Percentiles rank a stretch among this genome's conserved stretches.
phyloP scores from a whole-genome alignment of 2,888 invertebrate genomes.

The Dichetophora obliterata region DNA sequence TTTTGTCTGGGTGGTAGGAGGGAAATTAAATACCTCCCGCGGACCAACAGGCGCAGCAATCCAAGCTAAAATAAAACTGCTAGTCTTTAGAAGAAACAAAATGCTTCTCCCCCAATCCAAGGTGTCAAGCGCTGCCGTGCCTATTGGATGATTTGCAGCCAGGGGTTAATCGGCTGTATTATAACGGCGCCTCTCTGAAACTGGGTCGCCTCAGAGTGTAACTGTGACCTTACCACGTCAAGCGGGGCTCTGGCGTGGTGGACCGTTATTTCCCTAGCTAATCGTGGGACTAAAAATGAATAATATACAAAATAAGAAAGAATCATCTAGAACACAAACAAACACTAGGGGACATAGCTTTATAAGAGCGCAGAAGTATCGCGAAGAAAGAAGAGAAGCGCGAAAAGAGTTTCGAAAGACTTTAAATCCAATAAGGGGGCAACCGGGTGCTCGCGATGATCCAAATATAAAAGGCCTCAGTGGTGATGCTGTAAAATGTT shows the following conservation, averaged over 20 bases:
- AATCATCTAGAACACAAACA: not conserved
- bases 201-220: conserved; percentile 2
- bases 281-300: conserved; percentile 9
- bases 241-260: conserved; percentile 12
- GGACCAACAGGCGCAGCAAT: conserved; percentile 19
- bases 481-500: no score
- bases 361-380: not conserved
- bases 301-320: no score
- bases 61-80: no score
- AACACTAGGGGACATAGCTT: not conserved
- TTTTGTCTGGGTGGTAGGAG: conserved; percentile 27
- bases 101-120: not conserved
- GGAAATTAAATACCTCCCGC: conserved; percentile 35
- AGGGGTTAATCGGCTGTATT: conserved; percentile 1
- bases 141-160: conserved; percentile 10
- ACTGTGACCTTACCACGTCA: conserved; percentile 7
- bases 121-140: conserved; percentile 3
- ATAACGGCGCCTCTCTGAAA: conserved; percentile 4
- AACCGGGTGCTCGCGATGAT: no score
- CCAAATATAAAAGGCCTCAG: not conserved
- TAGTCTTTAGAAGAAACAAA: no score
- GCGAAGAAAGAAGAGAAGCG: no score
- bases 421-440: no score
- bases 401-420: no score
- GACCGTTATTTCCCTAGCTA: conserved; percentile 11